phyloP scores from a whole-genome alignment of 2,797 vertebrate genomes.

The Petrocephalus sullivani region DNA sequence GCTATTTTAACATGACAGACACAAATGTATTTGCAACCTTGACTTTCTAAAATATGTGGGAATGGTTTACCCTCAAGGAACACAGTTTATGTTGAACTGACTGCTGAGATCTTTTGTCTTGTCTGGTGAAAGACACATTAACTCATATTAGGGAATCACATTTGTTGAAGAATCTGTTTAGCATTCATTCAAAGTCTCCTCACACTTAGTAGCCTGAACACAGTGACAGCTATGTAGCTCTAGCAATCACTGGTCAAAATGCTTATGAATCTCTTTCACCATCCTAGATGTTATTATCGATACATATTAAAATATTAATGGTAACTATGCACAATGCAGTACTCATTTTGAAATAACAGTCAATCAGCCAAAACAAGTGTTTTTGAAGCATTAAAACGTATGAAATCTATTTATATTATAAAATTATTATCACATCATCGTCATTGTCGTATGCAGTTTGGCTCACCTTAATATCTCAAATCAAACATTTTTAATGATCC shows the following conservation, averaged over 20 bases:
- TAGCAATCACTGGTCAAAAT: background rate
- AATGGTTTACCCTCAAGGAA: slow-evolving; percentile 17
- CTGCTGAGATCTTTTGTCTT: slow-evolving; percentile 24
- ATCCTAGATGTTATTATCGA: background rate
- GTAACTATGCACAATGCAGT: background rate
- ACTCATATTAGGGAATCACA: background rate
- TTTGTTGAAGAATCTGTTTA: background rate
- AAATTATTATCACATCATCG: background rate
- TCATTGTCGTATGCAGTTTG: background rate
- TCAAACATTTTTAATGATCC: background rate
- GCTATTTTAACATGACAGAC: slow-evolving; percentile 23
- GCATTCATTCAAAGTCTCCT: background rate
- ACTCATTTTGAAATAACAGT: background rate
- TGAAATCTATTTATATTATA: background rate
- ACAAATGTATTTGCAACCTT: slow-evolving; percentile 17
- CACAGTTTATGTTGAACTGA: background rate
- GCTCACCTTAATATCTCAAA: background rate
- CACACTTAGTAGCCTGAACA: background rate
- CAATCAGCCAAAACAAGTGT: background rate
- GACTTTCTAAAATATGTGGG: slow-evolving; percentile 21
- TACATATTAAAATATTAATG: background rate
- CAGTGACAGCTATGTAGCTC: background rate
- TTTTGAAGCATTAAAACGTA: background rate
- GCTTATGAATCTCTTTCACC: background rate
- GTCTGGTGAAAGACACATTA: slow-evolving; percentile 12